These are phyloP conservation scores for Cossypha caffra DNA, from an alignment of 2,797 vertebrate genomes.

Conservation along the genomic window DNA sequence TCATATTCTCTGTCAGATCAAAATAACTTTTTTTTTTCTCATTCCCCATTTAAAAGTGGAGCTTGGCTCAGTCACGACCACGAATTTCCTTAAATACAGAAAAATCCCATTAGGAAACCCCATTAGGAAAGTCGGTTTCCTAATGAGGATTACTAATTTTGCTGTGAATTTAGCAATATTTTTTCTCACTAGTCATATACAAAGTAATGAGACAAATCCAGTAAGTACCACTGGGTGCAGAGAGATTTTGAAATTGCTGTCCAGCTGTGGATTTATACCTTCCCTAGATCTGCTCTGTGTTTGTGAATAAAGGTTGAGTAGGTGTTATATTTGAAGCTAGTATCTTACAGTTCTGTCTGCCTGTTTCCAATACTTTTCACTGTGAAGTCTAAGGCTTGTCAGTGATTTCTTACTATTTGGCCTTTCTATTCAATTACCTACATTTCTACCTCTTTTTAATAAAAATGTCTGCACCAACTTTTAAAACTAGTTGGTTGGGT, in stretches of 20 bases:
- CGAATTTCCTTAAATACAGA: neutral
- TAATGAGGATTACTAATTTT: neutral
- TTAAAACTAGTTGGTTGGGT: rapidly evolving
- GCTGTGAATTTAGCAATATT: neutral
- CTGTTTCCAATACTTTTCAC: neutral
- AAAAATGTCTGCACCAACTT: neutral
- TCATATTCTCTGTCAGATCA: neutral
- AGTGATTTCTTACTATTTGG: neutral
- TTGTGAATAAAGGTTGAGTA: neutral
- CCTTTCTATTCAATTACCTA: neutral
- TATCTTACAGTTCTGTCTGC: neutral
- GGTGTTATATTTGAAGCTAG: neutral
- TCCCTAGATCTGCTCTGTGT: neutral
- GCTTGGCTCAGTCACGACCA: neutral
- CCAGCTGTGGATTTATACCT: neutral
- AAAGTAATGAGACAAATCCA: neutral
- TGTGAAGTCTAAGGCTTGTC: neutral
- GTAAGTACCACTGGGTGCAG: neutral
- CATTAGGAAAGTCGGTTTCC: neutral
- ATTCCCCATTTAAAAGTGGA: neutral
- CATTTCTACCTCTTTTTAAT: neutral
- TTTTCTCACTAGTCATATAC: neutral
- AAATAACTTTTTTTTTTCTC: neutral
- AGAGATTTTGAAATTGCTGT: neutral
- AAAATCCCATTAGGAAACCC: neutral